These are phyloP conservation scores for Seriola aureovittata DNA, from an alignment of 2,113 vertebrate species.

Conservation along the genomic window DNA sequence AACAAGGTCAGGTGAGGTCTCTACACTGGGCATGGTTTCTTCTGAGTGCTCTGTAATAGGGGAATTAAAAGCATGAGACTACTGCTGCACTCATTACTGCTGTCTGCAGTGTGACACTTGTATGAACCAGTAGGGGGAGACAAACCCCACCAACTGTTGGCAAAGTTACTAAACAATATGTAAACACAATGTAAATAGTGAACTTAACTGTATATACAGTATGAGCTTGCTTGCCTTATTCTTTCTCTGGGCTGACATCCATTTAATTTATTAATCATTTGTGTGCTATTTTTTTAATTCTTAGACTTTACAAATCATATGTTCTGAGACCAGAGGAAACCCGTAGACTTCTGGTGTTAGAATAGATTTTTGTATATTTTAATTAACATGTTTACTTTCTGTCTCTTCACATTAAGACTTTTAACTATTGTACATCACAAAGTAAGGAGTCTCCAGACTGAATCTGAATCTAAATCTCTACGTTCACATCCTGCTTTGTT, in stretches of 20 bases:
- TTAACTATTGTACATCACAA: conserved; percentile 10
- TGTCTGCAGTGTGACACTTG: conserved; percentile 42
- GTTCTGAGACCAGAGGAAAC: conserved; percentile 15
- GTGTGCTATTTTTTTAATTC: conserved; percentile 4
- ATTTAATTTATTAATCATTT: conserved; percentile 6
- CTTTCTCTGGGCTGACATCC: conserved; percentile 53
- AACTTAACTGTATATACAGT: conserved; percentile 72
- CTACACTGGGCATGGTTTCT: not conserved
- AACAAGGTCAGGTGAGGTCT: conserved; percentile 3
- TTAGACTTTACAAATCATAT: conserved; percentile 39
- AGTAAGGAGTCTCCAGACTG: not conserved
- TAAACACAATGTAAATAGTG: conserved; percentile 75
- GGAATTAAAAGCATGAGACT: conserved; percentile 55
- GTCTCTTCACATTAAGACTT: not conserved
- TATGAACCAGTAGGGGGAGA: conserved; percentile 70
- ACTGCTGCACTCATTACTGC: conserved; percentile 30
- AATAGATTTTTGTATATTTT: not conserved
- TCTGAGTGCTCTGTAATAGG: conserved; percentile 1
- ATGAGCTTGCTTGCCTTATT: conserved; percentile 83
- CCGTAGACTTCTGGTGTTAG: conserved; percentile 7
- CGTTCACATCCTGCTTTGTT: not conserved
- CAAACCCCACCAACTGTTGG: conserved; percentile 52
- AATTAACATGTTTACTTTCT: not conserved
- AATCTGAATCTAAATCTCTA: conserved; percentile 7
- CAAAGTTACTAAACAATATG: conserved; percentile 47